These are phyloP conservation scores for Cyrtodaria siliqua DNA, from an alignment of 2,888 invertebrate genomes.

Conservation along the genomic window DNA sequence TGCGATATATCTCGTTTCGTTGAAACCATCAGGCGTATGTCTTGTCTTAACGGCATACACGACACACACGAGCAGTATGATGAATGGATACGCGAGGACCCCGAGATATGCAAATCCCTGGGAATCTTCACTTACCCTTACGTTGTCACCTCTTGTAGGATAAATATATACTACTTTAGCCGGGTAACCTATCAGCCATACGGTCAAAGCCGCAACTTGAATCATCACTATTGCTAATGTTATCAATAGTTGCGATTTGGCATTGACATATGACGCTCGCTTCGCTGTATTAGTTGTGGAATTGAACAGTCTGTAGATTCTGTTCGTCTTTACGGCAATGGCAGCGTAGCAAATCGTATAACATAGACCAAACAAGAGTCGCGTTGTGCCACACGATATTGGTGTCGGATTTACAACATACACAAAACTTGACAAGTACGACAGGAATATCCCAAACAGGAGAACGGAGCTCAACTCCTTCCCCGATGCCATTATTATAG, in stretches of 20 bases:
- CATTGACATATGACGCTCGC: slow-evolving; percentile 85
- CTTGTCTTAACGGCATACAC: slow-evolving; percentile 88
- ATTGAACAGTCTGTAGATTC: slow-evolving; percentile 88
- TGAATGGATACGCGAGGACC: slow-evolving; percentile 87
- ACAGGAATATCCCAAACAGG: slow-evolving; percentile 87
- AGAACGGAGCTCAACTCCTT: slow-evolving; percentile 87
- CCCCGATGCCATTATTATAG: slow-evolving; percentile 88
- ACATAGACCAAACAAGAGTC: slow-evolving; percentile 88
- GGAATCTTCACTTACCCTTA: slow-evolving; percentile 86
- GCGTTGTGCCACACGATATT: slow-evolving; percentile 87
- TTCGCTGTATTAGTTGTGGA: slow-evolving; percentile 76
- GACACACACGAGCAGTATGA: slow-evolving; percentile 87
- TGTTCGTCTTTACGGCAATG: slow-evolving; percentile 88
- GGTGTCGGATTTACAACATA: slow-evolving; percentile 87
- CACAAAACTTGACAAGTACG: slow-evolving; percentile 87
- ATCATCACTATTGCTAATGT: slow-evolving; percentile 86
- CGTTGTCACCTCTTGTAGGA: slow-evolving; percentile 81
- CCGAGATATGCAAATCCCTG: slow-evolving; percentile 87
- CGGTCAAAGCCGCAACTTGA: slow-evolving; percentile 87
- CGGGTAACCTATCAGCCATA: slow-evolving; percentile 87
- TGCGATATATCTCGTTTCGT: slow-evolving; percentile 88
- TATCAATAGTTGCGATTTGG: slow-evolving; percentile 87
- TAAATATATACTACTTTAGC: slow-evolving; percentile 84
- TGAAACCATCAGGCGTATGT: slow-evolving; percentile 89
- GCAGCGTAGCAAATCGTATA: slow-evolving; percentile 88